Conservation (phyloP, 2,113 vertebrate species). For the Octodon degus region DNA sequence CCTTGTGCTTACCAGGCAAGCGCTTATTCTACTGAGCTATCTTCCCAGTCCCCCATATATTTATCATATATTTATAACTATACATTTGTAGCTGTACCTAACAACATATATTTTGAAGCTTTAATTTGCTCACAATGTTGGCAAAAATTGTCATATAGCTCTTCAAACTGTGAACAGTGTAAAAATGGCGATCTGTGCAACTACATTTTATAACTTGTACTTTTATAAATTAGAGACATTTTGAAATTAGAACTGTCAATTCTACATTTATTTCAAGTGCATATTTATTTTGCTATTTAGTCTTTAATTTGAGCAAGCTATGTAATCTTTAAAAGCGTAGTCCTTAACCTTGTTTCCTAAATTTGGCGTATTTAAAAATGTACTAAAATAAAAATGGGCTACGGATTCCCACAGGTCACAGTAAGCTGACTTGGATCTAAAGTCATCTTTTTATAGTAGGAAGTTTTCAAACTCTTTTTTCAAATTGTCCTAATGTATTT, state of each 20-base stretch:
- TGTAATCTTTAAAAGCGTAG: slow-evolving; percentile 45
- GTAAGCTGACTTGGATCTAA: slow-evolving; percentile 12
- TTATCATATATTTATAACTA: too few species aligned
- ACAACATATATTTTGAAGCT: slow-evolving; percentile 25
- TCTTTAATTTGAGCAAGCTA: slow-evolving; percentile 57
- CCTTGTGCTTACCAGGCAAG: too few species aligned
- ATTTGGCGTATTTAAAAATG: slow-evolving; percentile 46
- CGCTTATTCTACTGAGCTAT: too few species aligned
- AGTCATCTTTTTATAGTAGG: neutral
- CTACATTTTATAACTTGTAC: slow-evolving; percentile 32
- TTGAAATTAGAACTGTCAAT: slow-evolving; percentile 30
- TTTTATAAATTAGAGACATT: slow-evolving; percentile 53
- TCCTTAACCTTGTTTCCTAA: slow-evolving; percentile 47
- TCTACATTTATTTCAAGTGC: slow-evolving; percentile 48
- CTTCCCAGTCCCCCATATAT: too few species aligned
- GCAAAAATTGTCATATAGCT: neutral
- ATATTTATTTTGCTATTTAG: slow-evolving; percentile 54
- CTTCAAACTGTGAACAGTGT: slow-evolving; percentile 31
- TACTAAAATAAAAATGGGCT: slow-evolving; percentile 15
- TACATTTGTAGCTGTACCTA: too few species aligned
- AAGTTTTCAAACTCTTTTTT: slow-evolving; percentile 22
- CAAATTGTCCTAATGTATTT: neutral
- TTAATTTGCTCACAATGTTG: slow-evolving; percentile 39
- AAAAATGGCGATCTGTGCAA: slow-evolving; percentile 40
- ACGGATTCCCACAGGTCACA: slow-evolving; percentile 4